Conservation (phyloP, 2,113 vertebrate species). For the Cyprinodon brontotheroides region DNA sequence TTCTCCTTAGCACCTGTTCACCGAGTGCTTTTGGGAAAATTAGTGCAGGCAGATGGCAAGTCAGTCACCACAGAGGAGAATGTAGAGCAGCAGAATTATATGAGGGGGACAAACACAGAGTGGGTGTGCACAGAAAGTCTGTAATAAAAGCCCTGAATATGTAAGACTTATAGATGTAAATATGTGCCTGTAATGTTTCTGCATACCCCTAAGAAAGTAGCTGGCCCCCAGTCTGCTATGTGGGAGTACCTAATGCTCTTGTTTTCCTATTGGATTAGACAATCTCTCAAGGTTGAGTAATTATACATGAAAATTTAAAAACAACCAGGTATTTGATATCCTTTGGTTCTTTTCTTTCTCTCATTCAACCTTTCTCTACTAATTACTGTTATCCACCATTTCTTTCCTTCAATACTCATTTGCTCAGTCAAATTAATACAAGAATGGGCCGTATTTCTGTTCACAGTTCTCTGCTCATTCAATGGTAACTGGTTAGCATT, state of each 20-base stretch:
- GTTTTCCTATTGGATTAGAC: slow-evolving; percentile 26
- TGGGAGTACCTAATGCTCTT: slow-evolving; percentile 8
- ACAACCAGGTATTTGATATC: slow-evolving; percentile 35
- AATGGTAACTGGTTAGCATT: slow-evolving; percentile 45
- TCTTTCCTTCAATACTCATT: not conserved
- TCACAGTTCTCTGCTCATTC: slow-evolving; percentile 23
- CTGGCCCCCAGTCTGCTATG: no score
- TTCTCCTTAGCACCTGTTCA: no score
- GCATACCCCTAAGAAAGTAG: no score
- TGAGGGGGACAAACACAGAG: no score
- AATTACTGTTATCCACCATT: not conserved
- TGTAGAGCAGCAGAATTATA: no score
- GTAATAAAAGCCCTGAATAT: no score
- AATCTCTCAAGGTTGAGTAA: slow-evolving; percentile 14
- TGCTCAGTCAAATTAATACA: slow-evolving; percentile 24
- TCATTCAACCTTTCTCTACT: not conserved
- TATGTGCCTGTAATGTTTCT: no score
- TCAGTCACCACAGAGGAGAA: no score
- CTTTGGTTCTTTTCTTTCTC: slow-evolving; percentile 3
- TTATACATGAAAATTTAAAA: slow-evolving; percentile 39
- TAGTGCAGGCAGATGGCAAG: no score
- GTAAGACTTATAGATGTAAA: no score
- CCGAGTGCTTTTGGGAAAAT: no score
- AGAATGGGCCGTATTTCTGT: slow-evolving; percentile 24
- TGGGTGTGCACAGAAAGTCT: no score